These are phyloP conservation scores for Anorthoa munda DNA, from an alignment of 2,888 invertebrate genomes.

Conservation along the genomic window DNA sequence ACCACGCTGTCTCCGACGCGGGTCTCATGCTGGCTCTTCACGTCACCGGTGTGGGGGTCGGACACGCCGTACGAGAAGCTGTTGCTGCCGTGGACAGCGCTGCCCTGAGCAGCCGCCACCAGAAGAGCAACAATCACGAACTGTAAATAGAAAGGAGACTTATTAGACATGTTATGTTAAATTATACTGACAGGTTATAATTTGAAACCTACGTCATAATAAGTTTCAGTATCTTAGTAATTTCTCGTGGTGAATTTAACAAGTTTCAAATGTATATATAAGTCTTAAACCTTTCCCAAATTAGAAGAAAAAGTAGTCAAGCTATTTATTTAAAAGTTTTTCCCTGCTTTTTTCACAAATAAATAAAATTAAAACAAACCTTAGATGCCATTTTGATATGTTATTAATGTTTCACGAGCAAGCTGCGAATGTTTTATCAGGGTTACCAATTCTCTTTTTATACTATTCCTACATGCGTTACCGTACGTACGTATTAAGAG, in stretches of 20 bases:
- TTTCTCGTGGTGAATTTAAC: not conserved
- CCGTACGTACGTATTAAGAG: slow-evolving; percentile 81
- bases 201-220: not conserved
- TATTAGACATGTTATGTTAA: not conserved
- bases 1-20: slow-evolving; percentile 92
- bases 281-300: not conserved
- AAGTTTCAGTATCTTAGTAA: not conserved
- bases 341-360: not conserved
- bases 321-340: no score
- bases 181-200: no score
- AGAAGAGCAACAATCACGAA: slow-evolving; percentile 85
- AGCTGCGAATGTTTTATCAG: slow-evolving; percentile 87
- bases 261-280: not conserved
- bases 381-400: slow-evolving; percentile 89
- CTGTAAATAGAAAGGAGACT: slow-evolving; percentile 75
- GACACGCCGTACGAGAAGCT: slow-evolving; percentile 88
- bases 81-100: slow-evolving; percentile 83
- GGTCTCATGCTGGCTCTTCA: slow-evolving; percentile 91
- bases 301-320: not conserved
- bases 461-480: slow-evolving; percentile 80
- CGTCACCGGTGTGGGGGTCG: slow-evolving; percentile 88
- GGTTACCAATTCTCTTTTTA: slow-evolving; percentile 80
- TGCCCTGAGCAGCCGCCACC: slow-evolving; percentile 86
- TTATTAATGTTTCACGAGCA: slow-evolving; percentile 84
- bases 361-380: slow-evolving; percentile 72